phyloP scores from a whole-genome alignment of 2,888 invertebrate genomes.

The Scaptomyza flava region DNA sequence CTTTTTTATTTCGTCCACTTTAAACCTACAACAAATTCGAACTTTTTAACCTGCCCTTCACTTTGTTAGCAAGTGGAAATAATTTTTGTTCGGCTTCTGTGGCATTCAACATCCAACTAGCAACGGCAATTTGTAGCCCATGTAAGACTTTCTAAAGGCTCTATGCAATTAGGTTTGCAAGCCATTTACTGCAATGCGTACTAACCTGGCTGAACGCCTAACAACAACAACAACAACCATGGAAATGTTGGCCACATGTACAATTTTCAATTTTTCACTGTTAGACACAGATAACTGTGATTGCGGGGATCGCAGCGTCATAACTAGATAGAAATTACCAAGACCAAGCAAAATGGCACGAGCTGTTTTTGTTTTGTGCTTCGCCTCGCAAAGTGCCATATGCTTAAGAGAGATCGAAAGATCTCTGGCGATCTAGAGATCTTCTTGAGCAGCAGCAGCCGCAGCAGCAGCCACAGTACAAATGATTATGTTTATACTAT shows the following conservation, averaged over 20 bases:
- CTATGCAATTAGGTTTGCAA: conserved; percentile 26
- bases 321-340: conserved; percentile 73
- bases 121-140: conserved; percentile 19
- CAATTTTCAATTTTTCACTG: conserved; percentile 79
- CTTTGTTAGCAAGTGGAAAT: conserved; percentile 17
- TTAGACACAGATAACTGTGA: conserved; percentile 75
- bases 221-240: conserved; percentile 3
- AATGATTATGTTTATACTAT: conserved; percentile 83
- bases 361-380: conserved; percentile 23
- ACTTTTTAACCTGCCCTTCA: conserved; percentile 21
- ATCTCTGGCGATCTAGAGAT: conserved; percentile 11
- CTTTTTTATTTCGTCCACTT: background rate
- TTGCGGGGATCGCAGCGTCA: conserved; percentile 60
- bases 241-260: conserved; percentile 50
- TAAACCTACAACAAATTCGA: background rate
- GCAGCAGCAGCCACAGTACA: conserved; percentile 70
- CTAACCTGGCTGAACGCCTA: conserved; percentile 14
- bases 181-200: conserved; percentile 47
- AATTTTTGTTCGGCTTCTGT: conserved; percentile 48
- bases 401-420: conserved; percentile 25
- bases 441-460: conserved; percentile 60
- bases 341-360: conserved; percentile 54
- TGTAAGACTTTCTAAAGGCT: conserved; percentile 51
- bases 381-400: conserved; percentile 47
- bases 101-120: conserved; percentile 36